Conservation (phyloP, 2,113 vertebrate species). For the Chaetops frenatus region DNA sequence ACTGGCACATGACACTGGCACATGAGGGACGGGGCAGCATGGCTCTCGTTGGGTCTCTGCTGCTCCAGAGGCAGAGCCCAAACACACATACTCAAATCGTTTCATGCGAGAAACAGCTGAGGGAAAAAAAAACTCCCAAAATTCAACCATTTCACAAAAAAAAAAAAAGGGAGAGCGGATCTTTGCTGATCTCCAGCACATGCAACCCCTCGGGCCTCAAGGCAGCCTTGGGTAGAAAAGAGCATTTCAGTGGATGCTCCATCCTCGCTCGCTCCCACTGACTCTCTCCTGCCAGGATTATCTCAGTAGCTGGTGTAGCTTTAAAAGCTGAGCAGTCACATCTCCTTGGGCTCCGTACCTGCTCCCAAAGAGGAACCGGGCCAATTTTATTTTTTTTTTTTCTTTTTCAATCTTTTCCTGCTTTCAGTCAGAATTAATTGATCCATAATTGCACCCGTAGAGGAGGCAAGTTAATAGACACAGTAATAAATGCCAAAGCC, state of each 20-base stretch:
- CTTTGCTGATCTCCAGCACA: background rate
- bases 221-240: background rate
- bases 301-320: background rate
- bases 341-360: conserved; percentile 28
- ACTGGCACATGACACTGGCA: fast-evolving
- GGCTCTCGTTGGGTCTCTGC: fast-evolving
- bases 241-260: background rate
- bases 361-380: conserved; percentile 5
- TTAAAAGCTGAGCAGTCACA: conserved; percentile 53
- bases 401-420: background rate
- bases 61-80: background rate
- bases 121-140: background rate
- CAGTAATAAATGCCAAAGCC: conserved; percentile 22
- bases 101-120: background rate
- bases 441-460: background rate
- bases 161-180: background rate
- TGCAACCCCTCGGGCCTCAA: background rate
- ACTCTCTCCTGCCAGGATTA: conserved; percentile 8
- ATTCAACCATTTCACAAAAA: background rate
- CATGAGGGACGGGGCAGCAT: fast-evolving
- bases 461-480: conserved; percentile 8
- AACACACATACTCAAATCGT: background rate
- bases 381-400: background rate
- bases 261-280: background rate
- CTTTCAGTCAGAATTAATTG: conserved; percentile 38